phyloP scores from a whole-genome alignment of 2,888 invertebrate species.

The Archaeoteleia sp. region DNA sequence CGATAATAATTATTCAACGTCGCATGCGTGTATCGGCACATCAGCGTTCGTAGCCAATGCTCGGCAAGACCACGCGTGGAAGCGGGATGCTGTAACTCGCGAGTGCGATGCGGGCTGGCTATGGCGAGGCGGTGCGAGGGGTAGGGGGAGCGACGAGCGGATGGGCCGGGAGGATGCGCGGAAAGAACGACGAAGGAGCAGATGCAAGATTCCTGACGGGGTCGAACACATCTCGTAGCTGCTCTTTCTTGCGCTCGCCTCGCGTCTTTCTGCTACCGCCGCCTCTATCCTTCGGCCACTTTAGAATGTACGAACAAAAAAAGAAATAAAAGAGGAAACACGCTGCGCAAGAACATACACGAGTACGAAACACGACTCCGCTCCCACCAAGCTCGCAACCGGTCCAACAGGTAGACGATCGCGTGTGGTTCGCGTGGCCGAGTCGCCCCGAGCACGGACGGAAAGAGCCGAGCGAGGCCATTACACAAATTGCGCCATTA shows the following conservation, averaged over 20 bases:
- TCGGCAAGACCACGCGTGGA: conserved; percentile 7
- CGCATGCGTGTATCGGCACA: conserved; percentile 29
- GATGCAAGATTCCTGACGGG: conserved; percentile 68
- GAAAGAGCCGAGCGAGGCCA: conserved; percentile 63
- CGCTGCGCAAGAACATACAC: conserved; percentile 40
- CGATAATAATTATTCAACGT: conserved; percentile 18
- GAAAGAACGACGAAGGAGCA: conserved; percentile 56
- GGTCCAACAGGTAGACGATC: conserved; percentile 69
- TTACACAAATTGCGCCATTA: conserved; percentile 73
- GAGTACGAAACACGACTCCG: conserved; percentile 24
- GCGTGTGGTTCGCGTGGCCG: conserved; percentile 75
- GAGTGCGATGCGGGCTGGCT: neutral
- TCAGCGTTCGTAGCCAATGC: conserved; percentile 42
- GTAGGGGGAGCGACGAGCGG: conserved; percentile 7
- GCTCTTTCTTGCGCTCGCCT: conserved; percentile 39
- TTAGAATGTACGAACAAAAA: conserved; percentile 19
- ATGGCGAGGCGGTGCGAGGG: too few species aligned
- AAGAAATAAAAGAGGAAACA: conserved; percentile 39
- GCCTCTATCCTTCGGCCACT: conserved; percentile 41
- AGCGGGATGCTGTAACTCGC: neutral
- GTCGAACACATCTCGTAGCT: conserved; percentile 60
- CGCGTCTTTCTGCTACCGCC: conserved; percentile 24
- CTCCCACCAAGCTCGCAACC: conserved; percentile 54
- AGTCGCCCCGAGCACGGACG: conserved; percentile 62
- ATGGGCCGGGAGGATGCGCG: conserved; percentile 17